These are phyloP conservation scores for Athene cunicularia DNA, from an alignment of 2,113 vertebrate genomes.

Conservation along the genomic window DNA sequence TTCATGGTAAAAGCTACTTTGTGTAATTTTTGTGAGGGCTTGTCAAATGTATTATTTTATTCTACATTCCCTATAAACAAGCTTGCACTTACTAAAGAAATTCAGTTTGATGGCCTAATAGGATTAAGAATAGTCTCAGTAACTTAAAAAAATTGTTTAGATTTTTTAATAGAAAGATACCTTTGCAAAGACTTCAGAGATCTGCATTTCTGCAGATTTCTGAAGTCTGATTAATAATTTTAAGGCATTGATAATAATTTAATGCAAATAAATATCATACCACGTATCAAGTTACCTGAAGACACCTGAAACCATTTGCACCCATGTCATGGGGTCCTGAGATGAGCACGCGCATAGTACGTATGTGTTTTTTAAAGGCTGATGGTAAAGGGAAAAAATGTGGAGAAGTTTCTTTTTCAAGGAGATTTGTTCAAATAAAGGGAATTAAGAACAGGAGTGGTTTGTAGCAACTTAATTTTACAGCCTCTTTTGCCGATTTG, in stretches of 20 bases:
- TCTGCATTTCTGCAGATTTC: no score
- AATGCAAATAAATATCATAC: background rate
- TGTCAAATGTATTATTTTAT: background rate
- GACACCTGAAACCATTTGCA: background rate
- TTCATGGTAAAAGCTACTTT: background rate
- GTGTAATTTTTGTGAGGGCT: background rate
- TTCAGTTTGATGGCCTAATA: background rate
- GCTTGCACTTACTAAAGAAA: background rate
- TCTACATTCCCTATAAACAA: background rate
- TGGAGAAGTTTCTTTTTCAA: background rate
- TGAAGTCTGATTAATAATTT: no score
- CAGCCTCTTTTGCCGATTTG: background rate
- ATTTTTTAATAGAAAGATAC: background rate
- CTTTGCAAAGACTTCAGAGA: background rate
- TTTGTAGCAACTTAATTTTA: background rate
- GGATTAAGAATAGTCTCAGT: background rate
- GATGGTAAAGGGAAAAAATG: background rate
- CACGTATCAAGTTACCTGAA: background rate
- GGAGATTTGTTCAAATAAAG: background rate
- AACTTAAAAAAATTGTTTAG: background rate
- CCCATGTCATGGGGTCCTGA: background rate
- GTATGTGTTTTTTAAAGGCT: background rate
- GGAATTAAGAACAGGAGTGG: background rate
- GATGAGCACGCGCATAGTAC: accelerated
- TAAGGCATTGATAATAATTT: background rate